Evolutionary conservation across 2,113 vertebrate species (phyloP).

Genomic region (Xenopus tropicalis): UCB_Xtro_10.0 CM004448.2:38692001-38692500

Average conservation of each 20-base stretch:
- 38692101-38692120: neutral
- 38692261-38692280: conserved; percentile 24
- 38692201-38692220: conserved; percentile 23
- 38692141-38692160: neutral
- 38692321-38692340: neutral
- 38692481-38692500: too few species aligned
- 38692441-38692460: too few species aligned
- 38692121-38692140: neutral
- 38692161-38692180: conserved; percentile 4
- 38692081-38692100: too few species aligned
- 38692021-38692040: too few species aligned
- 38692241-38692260: conserved; percentile 28
- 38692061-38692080: too few species aligned
- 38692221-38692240: conserved; percentile 29
- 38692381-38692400: neutral
- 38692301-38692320: conserved; percentile 20
- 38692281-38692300: conserved; percentile 25
- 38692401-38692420: neutral
- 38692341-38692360: neutral
- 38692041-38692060: too few species aligned
- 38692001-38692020: too few species aligned
- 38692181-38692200: neutral
- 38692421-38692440: neutral
- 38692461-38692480: too few species aligned
- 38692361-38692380: neutral